Base-by-base conservation (phyloP, 2,797 vertebrate species). In the Eulemur mongoz region DNA sequence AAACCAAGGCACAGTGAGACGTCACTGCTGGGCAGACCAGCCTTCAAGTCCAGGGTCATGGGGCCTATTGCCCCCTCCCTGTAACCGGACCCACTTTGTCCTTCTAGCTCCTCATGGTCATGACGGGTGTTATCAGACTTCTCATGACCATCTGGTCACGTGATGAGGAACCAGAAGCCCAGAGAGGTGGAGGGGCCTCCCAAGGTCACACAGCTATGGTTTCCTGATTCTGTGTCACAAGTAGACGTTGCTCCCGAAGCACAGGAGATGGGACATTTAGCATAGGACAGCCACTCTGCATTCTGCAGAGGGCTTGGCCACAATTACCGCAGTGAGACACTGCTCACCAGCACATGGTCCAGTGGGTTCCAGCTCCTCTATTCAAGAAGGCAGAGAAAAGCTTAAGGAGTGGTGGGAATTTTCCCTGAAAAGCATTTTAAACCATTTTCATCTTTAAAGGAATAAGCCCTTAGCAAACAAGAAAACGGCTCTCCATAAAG, bases 401-500 rank as follows among this genome's bases (percentile, higher is more conserved):
- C 63, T 61, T 73, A 65, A 69, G 22, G 45, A 75, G 76, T 45
- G 52, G 20, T 57, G 50, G 50, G 17, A 25, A 52, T 81, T 94
- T 63, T 69, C 38, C 52, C 45, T 17, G 17, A 25, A 81, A 81
- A 88, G 18, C n/a, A 69, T 75, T 92, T 67, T 40, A 45, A 67
- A 90, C 32, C 52, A 83, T 67, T 92, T 65, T 95, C 72, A 59
- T 86, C 30, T 67, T 89, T 93, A 91, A 83, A 91, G 63, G 57
- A 57, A 12, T 40, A 79, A 69, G 54, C 30, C 63, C 20, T 87
- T 35, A 70, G 65, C 45, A 81, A 83, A 78, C 75, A 85, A 65
- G 80, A 54, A 93, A 91, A 90, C 84, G 50, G 30, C 59, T 96
- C 22, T 70, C 23, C n/a, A 5, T 40, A 70, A 43, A 80, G 45